Conservation (phyloP, 1,140 invertebrate species). For the Zaprionus lachaisei region DNA sequence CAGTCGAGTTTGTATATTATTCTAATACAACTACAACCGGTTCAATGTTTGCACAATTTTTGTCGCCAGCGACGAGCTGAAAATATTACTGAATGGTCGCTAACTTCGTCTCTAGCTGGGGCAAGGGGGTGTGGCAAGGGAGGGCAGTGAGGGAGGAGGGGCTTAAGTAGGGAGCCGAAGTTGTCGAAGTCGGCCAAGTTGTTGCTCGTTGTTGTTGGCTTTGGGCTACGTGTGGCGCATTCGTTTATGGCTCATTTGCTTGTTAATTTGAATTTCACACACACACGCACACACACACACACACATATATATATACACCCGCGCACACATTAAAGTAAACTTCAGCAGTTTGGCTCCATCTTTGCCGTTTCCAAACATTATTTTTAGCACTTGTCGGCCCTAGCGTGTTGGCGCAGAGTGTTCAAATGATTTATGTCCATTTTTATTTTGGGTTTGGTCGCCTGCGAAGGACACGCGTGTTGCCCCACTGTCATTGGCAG, state of each 20-base stretch:
- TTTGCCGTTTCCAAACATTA: conserved; percentile 36
- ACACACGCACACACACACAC: conserved; percentile 7
- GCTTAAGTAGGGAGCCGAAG: conserved; percentile 20
- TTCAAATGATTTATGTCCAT: background rate
- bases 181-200: conserved; percentile 1
- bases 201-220: conserved; percentile 39
- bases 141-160: background rate
- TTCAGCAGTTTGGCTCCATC: background rate
- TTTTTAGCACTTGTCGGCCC: conserved; percentile 52
- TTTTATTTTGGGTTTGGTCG: conserved; percentile 1
- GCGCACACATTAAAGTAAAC: conserved; percentile 1
- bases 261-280: conserved; percentile 80
- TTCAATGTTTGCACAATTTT: conserved; percentile 78
- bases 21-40: conserved; percentile 68
- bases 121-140: background rate
- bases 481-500: background rate
- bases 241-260: conserved; percentile 44
- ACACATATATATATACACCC: conserved; percentile 6
- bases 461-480: conserved; percentile 3
- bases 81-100: conserved; percentile 76
- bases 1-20: conserved; percentile 6
- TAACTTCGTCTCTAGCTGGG: background rate
- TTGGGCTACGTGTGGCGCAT: conserved; percentile 63
- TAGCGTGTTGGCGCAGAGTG: conserved; percentile 12
- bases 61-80: conserved; percentile 65